Evolutionary conservation across 2,888 invertebrate genomes (phyloP), one percentile per base, ranked within the genome.

Genomic region (Podotricha telesiphe): DNA sequence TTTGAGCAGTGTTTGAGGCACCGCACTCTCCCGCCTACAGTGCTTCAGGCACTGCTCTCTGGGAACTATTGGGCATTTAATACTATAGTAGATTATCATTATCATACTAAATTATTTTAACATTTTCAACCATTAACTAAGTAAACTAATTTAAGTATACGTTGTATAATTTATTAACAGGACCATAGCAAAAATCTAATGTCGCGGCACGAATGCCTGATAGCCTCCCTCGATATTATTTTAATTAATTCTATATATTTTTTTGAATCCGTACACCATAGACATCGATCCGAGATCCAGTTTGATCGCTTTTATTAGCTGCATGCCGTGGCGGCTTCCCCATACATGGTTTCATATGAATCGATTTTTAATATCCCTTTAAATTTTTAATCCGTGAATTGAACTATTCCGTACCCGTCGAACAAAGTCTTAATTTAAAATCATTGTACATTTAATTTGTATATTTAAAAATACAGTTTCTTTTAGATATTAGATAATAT

Each of bases 41-140:
- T 61, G 64, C 55, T 65, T 88, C 92, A 83, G 86, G 82, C 85
- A 84, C 84, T 84, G 88, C 85, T 85, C 87, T 76, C 76, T 91
- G 93, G 93, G 93, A 90, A 92, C 93, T 93, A 92, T 93, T 93
- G 93, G 93, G 93, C 93, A 93, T 93, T 92, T 93, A 93, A 93
- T 93, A 89, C 90, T 92, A 86, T 93, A 88, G 91, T 92, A 92
- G 91, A 90, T 85, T 89, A 88, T 89, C 92, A 91, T 91, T 91
- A 89, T 91, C 91, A 93, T 90, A 92, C 93, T 92, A 92, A 92
- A 91, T 91, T 88, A 89, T 87, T 89, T 91, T 92, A 92, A 92
- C 91, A 91, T 88, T 85, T 87, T 89, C 91, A 91, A 90, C 89
- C 92, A 93, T 92, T 93, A 93, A 92, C 93, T 87, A 85, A 88